Base-by-base conservation (phyloP, 1,140 invertebrate species). In the Hirudo medicinalis region DNA sequence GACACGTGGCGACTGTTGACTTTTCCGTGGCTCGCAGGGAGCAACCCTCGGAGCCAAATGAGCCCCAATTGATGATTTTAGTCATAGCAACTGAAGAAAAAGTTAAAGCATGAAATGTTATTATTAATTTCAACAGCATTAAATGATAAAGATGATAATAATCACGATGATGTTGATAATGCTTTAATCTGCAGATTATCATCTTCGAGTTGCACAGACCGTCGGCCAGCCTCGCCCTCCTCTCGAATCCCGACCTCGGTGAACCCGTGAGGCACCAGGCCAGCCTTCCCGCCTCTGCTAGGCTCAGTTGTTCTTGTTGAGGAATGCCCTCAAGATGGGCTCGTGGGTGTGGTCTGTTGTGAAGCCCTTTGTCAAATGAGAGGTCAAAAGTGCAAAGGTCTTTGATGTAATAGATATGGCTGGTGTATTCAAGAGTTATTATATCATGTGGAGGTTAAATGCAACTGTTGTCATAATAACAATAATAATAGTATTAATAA, bases 291-390 rank as follows among this genome's bases (percentile, higher is more conserved):
- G 25, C 55, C 19, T 53, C 53, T 32, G 67, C 67, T 13, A 54
- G 49, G 27, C 57, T 22, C 32, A 70, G 25, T 25, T 72, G 15
- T 71, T 67, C 20, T 27, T 63, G 27, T 36, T 72, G 54, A 72
- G 53, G 54, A 70, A 70, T 29, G 29, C 43, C 3, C 67, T 72
- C 13, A 43, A 53, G 20, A 27, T 72, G 22, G 72, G 72, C 13
- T 29, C 67, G 4, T 72, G 72, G 66, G 68, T 70, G 9, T 72
- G 72, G 72, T 49, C 49, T 11, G 22, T 72, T 6, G 19, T 72
- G 22, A 72, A 53, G 66, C 67, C 63, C 20, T 72, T 72, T 57
- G 43, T 72, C 25, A 72, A 72, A 57, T 72, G 43, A 71, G 22
- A 22, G 43, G 5, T 49, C 15, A 49, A 17, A 49, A 49, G 43